These are phyloP conservation scores for Ptyas mucosa DNA, from an alignment of 2,113 vertebrate species.

Conservation along the genomic window DNA sequence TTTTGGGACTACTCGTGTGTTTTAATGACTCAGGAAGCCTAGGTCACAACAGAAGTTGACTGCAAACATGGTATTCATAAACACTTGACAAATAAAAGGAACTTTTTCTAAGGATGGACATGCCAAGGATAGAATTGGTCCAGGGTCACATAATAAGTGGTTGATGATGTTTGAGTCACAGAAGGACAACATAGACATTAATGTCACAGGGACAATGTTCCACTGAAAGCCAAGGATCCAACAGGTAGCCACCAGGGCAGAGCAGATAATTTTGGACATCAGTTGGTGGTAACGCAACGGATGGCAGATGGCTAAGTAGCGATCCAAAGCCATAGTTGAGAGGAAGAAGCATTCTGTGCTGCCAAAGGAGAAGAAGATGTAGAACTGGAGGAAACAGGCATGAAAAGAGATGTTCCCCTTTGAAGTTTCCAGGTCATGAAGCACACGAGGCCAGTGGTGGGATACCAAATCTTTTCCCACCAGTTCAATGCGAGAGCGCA, in stretches of 20 bases:
- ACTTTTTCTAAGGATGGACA: neutral
- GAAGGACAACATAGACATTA: constrained; percentile 35
- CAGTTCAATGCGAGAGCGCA: too few relatives aligned
- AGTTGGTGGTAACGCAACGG: neutral
- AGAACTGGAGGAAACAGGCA: neutral
- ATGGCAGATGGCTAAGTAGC: neutral
- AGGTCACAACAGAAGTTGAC: neutral
- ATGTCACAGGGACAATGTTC: constrained; percentile 41
- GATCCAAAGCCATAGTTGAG: neutral
- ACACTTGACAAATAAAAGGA: neutral
- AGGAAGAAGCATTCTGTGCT: neutral
- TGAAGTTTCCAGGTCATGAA: constrained; percentile 37
- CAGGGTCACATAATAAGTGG: neutral
- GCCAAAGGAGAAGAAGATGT: neutral
- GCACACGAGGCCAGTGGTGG: constrained; percentile 15
- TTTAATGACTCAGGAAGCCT: too few relatives aligned
- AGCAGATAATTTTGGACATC: constrained; percentile 22
- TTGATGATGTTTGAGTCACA: neutral
- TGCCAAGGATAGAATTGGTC: neutral
- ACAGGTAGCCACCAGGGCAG: constrained; percentile 31
- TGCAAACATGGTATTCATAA: neutral
- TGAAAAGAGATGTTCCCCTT: constrained; percentile 7
- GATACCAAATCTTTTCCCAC: too few relatives aligned
- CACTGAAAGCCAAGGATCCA: constrained; percentile 53
- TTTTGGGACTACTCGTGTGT: too few relatives aligned